phyloP scores from a whole-genome alignment of 2,888 invertebrate species.

The Drosophila peninsularis region DNA sequence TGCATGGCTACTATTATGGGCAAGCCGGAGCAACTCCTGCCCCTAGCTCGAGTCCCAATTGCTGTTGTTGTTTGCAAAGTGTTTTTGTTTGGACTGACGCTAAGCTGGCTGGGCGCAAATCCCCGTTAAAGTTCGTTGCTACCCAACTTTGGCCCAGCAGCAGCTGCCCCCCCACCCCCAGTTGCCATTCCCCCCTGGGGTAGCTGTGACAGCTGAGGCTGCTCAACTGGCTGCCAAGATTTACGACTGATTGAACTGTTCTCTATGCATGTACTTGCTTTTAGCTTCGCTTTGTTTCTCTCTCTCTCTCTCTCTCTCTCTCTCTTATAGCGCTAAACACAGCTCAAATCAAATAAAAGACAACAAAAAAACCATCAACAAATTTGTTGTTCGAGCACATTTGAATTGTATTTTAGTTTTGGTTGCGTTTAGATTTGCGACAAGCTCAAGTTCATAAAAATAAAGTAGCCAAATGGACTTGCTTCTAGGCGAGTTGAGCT shows the following conservation, averaged over 20 bases:
- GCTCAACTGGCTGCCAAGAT: slow-evolving; percentile 52
- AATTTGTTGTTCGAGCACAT: slow-evolving; percentile 4
- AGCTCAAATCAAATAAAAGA: not conserved
- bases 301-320: not conserved
- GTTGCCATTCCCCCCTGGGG: not conserved
- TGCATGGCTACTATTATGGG: slow-evolving; percentile 18
- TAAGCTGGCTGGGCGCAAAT: slow-evolving; percentile 61
- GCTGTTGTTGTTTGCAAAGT: slow-evolving; percentile 50
- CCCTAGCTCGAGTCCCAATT: not conserved
- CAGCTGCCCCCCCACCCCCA: not conserved
- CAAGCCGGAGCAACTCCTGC: not conserved
- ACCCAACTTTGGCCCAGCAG: slow-evolving; percentile 31
- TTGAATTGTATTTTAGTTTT: slow-evolving; percentile 6
- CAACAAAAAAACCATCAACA: not conserved
- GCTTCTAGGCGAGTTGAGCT: not conserved
- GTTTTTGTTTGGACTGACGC: slow-evolving; percentile 62
- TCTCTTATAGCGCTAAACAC: not conserved
- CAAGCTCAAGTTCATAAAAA: not conserved
- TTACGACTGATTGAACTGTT: slow-evolving; percentile 59
- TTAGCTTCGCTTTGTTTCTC: not conserved
- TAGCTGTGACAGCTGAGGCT: slow-evolving; percentile 47
- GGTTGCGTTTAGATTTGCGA: not conserved
- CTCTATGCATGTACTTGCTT: slow-evolving; percentile 17
- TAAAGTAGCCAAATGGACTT: slow-evolving; percentile 3
- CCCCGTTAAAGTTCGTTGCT: slow-evolving; percentile 64